Base-by-base conservation (phyloP, 2,888 invertebrate genomes). In the Criorhina ranunculi region DNA sequence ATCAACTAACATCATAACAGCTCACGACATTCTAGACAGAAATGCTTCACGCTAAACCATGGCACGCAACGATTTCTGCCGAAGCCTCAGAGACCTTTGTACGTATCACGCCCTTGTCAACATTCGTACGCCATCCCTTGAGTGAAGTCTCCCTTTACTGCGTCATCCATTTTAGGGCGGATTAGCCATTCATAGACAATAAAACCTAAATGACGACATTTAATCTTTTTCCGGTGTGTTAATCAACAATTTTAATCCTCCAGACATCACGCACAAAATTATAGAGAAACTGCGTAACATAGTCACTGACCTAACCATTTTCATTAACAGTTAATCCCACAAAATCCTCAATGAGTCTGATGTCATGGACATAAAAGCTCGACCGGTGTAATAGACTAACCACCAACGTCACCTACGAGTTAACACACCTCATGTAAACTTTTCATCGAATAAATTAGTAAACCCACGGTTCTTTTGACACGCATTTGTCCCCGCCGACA, bases 361-460 rank as follows among this genome's bases (percentile, higher is more conserved):
- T 66, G 51, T 66, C 66, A 66, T 66, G 8, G 33, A 9, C 37
- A 66, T 11, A 49, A 49, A 24, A 24, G 24, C 24, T 24, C 4
- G 24, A 12, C 17, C 35, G 5, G 0, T 11, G n/a, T 8, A 53
- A 24, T 31, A 53, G 9, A 53, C 0, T 29, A 51, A 29, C n/a
- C 24, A 19, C 49, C 51, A 6, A 24, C 29, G 31, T 24, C 31
- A 31, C 7, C 12, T 5, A n/a, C 29, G 12, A 29, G 51, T 55
- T 35, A 55, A 17, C 51, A 29, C 24, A 55, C 17, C 31, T 5
- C 5, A 57, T 17, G 17, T 11, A 49, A 31, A 35, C 42, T 12
- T 42, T 29, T 29, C 17, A 29, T 31, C 29, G 12, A 35, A 64
- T 46, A 49, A 33, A 31, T 17, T 12, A 24, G 19, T n/a, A 51